Percentiles rank a stretch among this genome's conserved stretches.
Evolutionary conservation across 1,140 invertebrate species (phyloP).

Genomic region (Branchinecta lindahli): DNA sequence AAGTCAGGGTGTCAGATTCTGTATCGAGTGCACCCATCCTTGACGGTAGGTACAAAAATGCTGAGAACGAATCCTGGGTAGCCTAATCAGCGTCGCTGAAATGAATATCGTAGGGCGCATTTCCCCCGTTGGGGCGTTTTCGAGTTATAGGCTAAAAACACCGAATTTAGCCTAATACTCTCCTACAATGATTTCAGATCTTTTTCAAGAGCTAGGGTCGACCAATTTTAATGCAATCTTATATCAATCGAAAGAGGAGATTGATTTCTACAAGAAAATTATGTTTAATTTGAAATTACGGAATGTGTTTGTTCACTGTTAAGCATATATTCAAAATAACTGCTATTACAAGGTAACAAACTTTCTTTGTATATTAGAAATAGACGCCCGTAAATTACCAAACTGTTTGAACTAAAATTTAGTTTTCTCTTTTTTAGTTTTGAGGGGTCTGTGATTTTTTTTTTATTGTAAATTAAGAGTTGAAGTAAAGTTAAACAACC

Average conservation of each 20-base stretch:
- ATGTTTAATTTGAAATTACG: not conserved
- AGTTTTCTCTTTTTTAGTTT: not conserved
- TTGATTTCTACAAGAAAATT: not conserved
- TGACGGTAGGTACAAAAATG: not conserved
- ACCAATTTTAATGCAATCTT: too few species aligned
- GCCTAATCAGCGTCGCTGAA: not conserved
- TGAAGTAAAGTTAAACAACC: too few species aligned
- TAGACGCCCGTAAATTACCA: not conserved
- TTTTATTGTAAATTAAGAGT: not conserved
- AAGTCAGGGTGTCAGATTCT: slow-evolving; percentile 4
- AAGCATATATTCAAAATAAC: not conserved
- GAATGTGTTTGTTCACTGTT: not conserved
- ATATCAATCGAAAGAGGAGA: slow-evolving; percentile 9
- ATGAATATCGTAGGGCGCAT: slow-evolving; percentile 1
- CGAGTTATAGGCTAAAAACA: slow-evolving; percentile 5
- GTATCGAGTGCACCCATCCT: not conserved
- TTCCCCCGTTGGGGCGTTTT: not conserved
- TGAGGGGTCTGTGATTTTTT: not conserved
- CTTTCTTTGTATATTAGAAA: slow-evolving; percentile 1
- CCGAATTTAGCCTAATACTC: slow-evolving; percentile 5
- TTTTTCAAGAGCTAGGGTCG: not conserved
- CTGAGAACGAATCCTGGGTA: slow-evolving; percentile 2
- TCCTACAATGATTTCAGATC: not conserved
- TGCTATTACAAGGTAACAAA: not conserved
- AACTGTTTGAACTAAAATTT: not conserved